phyloP scores from a whole-genome alignment of 2,113 vertebrate species.

The Sterna hirundo region DNA sequence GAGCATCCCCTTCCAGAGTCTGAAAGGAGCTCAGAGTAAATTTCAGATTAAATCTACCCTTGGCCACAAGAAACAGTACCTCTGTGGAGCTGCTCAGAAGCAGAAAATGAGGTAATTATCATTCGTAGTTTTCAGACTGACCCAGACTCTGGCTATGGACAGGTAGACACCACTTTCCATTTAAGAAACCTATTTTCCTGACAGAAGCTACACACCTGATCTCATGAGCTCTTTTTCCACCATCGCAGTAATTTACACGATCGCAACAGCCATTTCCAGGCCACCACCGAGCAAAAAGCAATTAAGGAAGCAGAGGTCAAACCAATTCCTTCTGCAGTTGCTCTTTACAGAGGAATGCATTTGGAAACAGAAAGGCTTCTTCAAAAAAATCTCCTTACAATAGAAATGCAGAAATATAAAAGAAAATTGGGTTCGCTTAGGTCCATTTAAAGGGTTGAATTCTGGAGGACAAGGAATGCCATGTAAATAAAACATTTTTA shows the following conservation, averaged over 20 bases:
- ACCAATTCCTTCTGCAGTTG: slow-evolving; percentile 26
- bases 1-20: background rate
- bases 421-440: background rate
- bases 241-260: background rate
- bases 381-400: background rate
- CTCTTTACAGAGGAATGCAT: background rate
- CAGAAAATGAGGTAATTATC: slow-evolving; percentile 2
- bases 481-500: background rate
- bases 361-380: slow-evolving; percentile 10
- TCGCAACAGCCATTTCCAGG: slow-evolving; percentile 30
- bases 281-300: slow-evolving; percentile 36
- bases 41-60: background rate
- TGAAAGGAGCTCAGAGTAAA: background rate
- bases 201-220: slow-evolving; percentile 12
- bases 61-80: background rate
- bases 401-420: background rate
- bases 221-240: background rate
- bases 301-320: slow-evolving; percentile 58
- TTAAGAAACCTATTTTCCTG: slow-evolving; percentile 27
- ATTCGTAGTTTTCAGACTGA: background rate
- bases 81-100: background rate
- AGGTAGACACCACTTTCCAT: background rate
- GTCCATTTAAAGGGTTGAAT: background rate
- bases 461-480: background rate
- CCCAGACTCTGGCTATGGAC: background rate